These are phyloP conservation scores for Eristalis intricaria DNA, from an alignment of 2,888 invertebrate species.

Conservation along the genomic window DNA sequence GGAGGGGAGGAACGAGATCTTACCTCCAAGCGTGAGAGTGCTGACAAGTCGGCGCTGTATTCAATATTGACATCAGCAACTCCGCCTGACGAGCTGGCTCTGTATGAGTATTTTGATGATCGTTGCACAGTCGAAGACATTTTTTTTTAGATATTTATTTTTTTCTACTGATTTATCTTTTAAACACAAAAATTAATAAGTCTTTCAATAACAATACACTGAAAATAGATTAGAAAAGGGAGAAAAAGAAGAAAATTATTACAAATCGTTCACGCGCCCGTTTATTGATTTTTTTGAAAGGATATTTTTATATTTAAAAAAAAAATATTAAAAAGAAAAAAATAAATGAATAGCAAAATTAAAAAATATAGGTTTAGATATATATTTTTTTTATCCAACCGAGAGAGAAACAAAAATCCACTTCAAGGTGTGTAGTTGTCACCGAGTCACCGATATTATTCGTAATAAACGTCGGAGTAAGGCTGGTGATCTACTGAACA, in stretches of 20 bases:
- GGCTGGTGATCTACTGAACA: constrained; percentile 83
- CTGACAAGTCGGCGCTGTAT: constrained; percentile 96
- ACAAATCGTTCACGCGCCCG: constrained; percentile 73
- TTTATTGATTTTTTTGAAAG: neutral
- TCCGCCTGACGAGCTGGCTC: constrained; percentile 91
- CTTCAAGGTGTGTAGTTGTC: constrained; percentile 80
- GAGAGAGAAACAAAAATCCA: constrained; percentile 71
- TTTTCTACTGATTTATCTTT: constrained; percentile 70
- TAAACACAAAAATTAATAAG: constrained; percentile 64
- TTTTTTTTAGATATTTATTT: constrained; percentile 78
- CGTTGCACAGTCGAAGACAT: constrained; percentile 90
- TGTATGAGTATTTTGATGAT: constrained; percentile 95
- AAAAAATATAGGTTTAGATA: neutral
- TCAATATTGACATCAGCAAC: constrained; percentile 96
- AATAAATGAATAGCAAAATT: neutral
- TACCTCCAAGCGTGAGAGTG: constrained; percentile 98
- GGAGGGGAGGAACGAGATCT: constrained; percentile 77
- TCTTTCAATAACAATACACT: constrained; percentile 67
- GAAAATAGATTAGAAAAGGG: constrained; percentile 31
- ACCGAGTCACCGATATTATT: constrained; percentile 81
- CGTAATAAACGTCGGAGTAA: constrained; percentile 82
- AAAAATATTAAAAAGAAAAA: neutral
- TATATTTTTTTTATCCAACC: constrained; percentile 39
- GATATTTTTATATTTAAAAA: neutral
- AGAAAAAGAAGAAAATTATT: constrained; percentile 54